Evolutionary conservation across 53 echinoderm and acorn worm genomes (phyloP), one percentile per base, ranked within the genome.

Genomic region (Paelopatides confundens): DNA sequence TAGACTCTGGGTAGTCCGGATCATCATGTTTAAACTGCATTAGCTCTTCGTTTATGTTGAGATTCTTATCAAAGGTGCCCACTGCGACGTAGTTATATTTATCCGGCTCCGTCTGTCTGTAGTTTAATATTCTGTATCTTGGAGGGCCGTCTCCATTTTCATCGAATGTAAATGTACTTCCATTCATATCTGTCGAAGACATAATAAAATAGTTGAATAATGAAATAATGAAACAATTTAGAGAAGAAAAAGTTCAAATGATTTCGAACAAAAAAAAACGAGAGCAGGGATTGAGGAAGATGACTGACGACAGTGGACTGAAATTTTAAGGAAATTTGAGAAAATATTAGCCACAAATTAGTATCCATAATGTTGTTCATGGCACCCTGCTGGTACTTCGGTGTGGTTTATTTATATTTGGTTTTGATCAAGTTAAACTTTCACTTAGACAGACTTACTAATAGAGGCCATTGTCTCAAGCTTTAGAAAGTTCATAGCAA

Each of bases 41-140:
- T 3, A 38, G 15, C 15, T 85, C 82, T 3, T 47, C 83, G 28
- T 87, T 65, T 12, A 94, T 35, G 38, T 93, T 64, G 7, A 96
- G 76, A 12, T 33, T 79, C 40, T 87, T 17, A 58, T 86, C 82
- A 85, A 90, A 96, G 47, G 69, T 46, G 21, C 96, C 96, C 0
- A 94, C 91, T 1, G 77, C 63, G 0, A 91, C 88, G 18, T 94
- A 96, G 18, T 48, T 63, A 69, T 87, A 94, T 17, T 89, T 88
- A 5, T 88, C 91, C 0, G 91, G 87, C 13, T 50, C 29, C 14
- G 85, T 91, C 50, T 93, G 96, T 43, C 94, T 90, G 77, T 67
- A 96, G 77, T 96, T 93, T 65, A 96, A 83, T 29, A 96, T 87
- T 47, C 93, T 90, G 62, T 96, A 96, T 49, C 88, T 89, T 1